Percentiles rank a stretch among this genome's conserved stretches.
phyloP scores from a whole-genome alignment of 2,797 vertebrate genomes.

The Mallotus villosus region DNA sequence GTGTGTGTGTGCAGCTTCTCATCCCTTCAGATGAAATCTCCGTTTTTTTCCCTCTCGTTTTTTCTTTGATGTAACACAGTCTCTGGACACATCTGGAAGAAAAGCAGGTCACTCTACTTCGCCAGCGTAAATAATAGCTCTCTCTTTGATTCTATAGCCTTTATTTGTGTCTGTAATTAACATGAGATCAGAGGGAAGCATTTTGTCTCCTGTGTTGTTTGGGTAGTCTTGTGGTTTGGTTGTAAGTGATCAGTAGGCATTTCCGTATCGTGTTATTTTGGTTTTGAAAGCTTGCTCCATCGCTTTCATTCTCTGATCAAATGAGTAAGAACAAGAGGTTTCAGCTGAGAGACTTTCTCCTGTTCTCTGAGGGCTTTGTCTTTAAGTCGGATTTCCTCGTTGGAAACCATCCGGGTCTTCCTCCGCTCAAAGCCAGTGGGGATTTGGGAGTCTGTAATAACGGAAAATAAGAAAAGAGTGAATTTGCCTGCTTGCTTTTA shows the following conservation, averaged over 20 bases:
- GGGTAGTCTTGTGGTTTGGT: neutral
- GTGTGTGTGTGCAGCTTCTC: neutral
- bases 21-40: neutral
- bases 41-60: neutral
- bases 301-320: neutral
- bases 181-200: constrained; percentile 5
- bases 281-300: neutral
- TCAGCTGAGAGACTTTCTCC: neutral
- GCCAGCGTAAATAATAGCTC: neutral
- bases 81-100: constrained; percentile 8
- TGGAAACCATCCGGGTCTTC: too few species aligned
- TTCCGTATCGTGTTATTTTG: neutral
- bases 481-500: constrained; percentile 4
- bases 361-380: neutral
- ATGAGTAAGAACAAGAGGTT: neutral
- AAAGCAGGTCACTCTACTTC: constrained; percentile 11
- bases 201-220: constrained; percentile 4
- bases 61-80: constrained; percentile 7
- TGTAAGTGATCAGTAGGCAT: neutral
- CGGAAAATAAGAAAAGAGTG: neutral
- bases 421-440: neutral
- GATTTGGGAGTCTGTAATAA: constrained; percentile 6
- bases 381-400: constrained; percentile 2
- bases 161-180: constrained; percentile 6
- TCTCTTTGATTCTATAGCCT: constrained; percentile 1